Evolutionary conservation across 2,888 invertebrate species (phyloP), one percentile per base, ranked within the genome.

Genomic region (Apodemia mormo): DNA sequence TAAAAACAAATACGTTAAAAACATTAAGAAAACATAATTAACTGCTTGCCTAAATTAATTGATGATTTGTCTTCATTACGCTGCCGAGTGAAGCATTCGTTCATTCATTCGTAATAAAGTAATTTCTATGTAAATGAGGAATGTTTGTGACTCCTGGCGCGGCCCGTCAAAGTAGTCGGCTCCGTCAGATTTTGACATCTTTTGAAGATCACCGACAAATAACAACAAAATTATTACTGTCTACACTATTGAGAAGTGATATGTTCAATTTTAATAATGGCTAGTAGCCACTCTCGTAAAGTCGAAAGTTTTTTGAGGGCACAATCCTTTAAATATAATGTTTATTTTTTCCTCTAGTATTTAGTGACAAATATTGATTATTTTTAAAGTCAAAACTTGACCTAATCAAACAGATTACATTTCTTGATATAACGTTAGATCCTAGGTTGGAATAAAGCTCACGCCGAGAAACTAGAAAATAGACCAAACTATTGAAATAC

Each of bases 191-290:
- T 88, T 87, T 89, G 90, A 91, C 90, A 86, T 89, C 90, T 84
- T 91, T 92, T 91, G 88, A 91, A 89, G 83, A 87, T 82, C 81
- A 84, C 92, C 92, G 92, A 90, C 92, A 85, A 87, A 86, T 89
- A 88, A 85, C 86, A 85, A 85, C 85, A 84, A 80, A 84, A 84
- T 83, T 82, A 85, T 87, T 84, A 61, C 61, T 71, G 67, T 71
- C 73, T 71, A 70, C 72, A 68, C 73, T 68, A 68, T 71, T 65
- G 72, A 69, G 61, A 29, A 14, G 61, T 61, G 61, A 61, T 61
- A 61, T 61, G 33, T 14, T 49, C 49, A 49, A 61, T 61, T 33
- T 14, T 61, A 30, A 30, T 61, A 61, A 61, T 30, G 30, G 61
- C 30, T 30, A 33, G 33, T 61, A 12, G 29, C 61, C 61, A 61